Percentiles rank a stretch among this genome's conserved stretches.
These are phyloP conservation scores for Halcyon chelicuti DNA, from an alignment of 2,797 vertebrate genomes.

Conservation along the genomic window DNA sequence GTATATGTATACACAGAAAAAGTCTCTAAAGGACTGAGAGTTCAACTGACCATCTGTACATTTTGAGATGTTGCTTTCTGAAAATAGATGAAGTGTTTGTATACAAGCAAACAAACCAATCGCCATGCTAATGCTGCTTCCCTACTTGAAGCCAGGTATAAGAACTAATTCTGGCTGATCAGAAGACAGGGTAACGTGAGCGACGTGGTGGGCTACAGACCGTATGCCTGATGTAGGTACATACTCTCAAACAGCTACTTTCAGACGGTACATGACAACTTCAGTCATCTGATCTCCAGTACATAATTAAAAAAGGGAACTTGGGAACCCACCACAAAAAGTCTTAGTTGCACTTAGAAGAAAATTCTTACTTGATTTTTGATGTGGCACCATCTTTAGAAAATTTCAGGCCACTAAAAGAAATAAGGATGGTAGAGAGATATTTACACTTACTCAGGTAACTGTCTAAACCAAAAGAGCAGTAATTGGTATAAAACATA, in stretches of 20 bases:
- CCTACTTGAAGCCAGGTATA: not conserved
- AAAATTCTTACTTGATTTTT: not conserved
- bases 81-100: not conserved
- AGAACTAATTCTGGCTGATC: not conserved
- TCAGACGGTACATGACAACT: not conserved
- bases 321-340: not conserved
- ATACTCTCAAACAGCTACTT: not conserved
- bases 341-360: not conserved
- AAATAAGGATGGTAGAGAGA: not conserved
- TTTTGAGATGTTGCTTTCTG: not conserved
- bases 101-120: not conserved
- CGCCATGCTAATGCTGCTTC: not conserved
- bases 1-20: not conserved
- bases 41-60: not conserved
- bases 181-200: not conserved
- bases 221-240: not conserved
- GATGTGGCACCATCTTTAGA: not conserved
- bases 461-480: not conserved
- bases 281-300: not conserved
- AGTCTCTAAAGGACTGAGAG: not conserved
- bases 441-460: not conserved
- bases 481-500: not conserved
- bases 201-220: not conserved
- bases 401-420: not conserved
- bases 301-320: not conserved